phyloP scores from a whole-genome alignment of 2,797 vertebrate species.

The Paramormyrops hopkinsi region DNA sequence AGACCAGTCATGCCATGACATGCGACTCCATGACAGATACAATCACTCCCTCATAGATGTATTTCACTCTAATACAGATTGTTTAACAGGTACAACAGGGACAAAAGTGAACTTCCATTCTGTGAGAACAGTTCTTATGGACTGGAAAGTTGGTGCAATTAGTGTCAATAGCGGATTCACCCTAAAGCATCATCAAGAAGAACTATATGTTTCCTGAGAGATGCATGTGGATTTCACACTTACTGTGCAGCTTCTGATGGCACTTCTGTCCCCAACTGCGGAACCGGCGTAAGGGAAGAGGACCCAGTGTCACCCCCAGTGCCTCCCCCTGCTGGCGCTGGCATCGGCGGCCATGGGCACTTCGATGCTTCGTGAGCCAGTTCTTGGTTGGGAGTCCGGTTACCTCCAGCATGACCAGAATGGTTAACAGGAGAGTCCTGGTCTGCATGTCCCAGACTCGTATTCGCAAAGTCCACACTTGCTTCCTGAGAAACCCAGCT shows the following conservation, averaged over 20 bases:
- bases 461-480: background rate
- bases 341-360: slow-evolving; percentile 43
- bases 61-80: background rate
- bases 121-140: background rate
- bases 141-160: background rate
- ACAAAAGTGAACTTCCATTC: background rate
- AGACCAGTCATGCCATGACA: background rate
- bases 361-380: slow-evolving; percentile 30
- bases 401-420: slow-evolving; percentile 50
- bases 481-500: background rate
- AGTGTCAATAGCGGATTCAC: background rate
- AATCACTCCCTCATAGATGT: background rate
- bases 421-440: slow-evolving; percentile 40
- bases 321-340: slow-evolving; percentile 33
- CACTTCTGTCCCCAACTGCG: slow-evolving; percentile 52
- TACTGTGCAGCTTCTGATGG: slow-evolving; percentile 50
- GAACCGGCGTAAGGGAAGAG: slow-evolving; percentile 33
- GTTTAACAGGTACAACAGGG: background rate
- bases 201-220: background rate
- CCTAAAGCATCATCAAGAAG: background rate
- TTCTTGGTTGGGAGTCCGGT: slow-evolving; percentile 48
- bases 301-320: slow-evolving; percentile 32
- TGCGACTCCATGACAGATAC: background rate
- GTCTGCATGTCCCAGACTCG: slow-evolving; percentile 40
- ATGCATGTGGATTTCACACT: slow-evolving; percentile 41